These are phyloP conservation scores for Eulithis testata DNA, from an alignment of 2,888 invertebrate species.

Conservation along the genomic window DNA sequence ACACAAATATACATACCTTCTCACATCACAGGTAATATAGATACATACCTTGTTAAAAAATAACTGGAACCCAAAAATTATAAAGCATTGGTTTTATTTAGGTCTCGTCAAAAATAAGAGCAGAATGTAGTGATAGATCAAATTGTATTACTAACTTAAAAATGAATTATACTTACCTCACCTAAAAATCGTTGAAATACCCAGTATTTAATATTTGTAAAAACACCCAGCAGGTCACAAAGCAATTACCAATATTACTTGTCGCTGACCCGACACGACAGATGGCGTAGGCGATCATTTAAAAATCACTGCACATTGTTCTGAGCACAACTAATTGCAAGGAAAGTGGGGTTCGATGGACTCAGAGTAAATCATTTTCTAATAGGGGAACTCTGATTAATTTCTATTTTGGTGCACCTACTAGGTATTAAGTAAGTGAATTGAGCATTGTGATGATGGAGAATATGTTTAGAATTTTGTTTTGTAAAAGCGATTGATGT, in stretches of 20 bases:
- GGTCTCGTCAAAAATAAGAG: no score
- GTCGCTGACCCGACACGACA: conserved; percentile 70
- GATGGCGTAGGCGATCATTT: conserved; percentile 80
- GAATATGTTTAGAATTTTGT: conserved; percentile 12
- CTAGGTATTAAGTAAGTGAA: conserved; percentile 33
- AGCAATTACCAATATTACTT: conserved; percentile 80
- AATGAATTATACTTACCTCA: no score
- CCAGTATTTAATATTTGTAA: conserved; percentile 34
- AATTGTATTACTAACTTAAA: no score
- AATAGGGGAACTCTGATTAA: conserved; percentile 68
- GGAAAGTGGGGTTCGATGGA: conserved; percentile 80
- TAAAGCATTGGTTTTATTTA: no score
- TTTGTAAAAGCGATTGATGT: conserved; percentile 12
- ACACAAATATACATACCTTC: no score
- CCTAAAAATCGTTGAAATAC: background rate
- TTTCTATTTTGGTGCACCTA: conserved; percentile 42
- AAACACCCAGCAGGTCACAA: conserved; percentile 36
- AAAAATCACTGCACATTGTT: conserved; percentile 85
- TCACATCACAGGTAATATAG: no score
- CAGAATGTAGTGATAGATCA: no score
- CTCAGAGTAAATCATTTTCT: conserved; percentile 78
- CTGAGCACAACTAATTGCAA: conserved; percentile 82
- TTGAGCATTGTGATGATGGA: conserved; percentile 29
- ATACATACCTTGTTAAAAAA: no score
- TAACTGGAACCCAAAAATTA: no score